Evolutionary conservation across 2,888 invertebrate genomes (phyloP), one percentile per base, ranked within the genome.

Genomic region (Pogonocherus hispidulus): DNA sequence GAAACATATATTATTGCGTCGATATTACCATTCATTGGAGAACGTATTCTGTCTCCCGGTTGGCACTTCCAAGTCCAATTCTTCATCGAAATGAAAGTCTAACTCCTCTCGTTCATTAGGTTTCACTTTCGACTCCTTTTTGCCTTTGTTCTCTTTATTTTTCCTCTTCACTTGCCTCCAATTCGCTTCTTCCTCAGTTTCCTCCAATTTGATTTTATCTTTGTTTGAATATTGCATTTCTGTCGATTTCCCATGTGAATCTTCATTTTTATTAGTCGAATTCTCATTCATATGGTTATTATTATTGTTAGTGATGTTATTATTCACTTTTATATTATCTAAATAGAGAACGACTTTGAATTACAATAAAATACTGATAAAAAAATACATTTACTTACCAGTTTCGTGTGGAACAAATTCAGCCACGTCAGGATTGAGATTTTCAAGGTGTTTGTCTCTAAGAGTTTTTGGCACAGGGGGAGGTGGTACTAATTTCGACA

Each of bases 81-180:
- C 99, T 87, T 98, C 98, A 83, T 99, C 98, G 83, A 99, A 96
- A 87, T 97, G 95, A 87, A 99, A 99, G 85, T 97, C 96, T 74
- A 98, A 87, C 84, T 97, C 97, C 86, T 97, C 97, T 73, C 91
- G 77, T 77, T 85, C 84, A 54, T 75, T 72, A 27, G 69, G 73
- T 47, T 75, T 76, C 9, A 70, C 63, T 66, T 81, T 81, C 4
- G 69, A 78, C 62, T 83, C 82, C 55, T 78, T 81, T 71, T 79
- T 82, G 20, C 66, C 79, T 68, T 81, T 82, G 59, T 81, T 81
- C 67, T 86, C 86, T 60, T 85, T 85, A 63, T 80, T 81, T 76
- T 82, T 82, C 46, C 81, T 73, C 27, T 83, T 84, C 68, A 91
- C 91, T 84, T 91, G 88, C 80, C 86, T 86, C 91, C 91, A 91